A percentile compares a stretch with the other conserved stretches of the same genome.
Evolutionary conservation across 2,797 vertebrate genomes (phyloP).

Genomic region (Eurystomus glaucurus): DNA sequence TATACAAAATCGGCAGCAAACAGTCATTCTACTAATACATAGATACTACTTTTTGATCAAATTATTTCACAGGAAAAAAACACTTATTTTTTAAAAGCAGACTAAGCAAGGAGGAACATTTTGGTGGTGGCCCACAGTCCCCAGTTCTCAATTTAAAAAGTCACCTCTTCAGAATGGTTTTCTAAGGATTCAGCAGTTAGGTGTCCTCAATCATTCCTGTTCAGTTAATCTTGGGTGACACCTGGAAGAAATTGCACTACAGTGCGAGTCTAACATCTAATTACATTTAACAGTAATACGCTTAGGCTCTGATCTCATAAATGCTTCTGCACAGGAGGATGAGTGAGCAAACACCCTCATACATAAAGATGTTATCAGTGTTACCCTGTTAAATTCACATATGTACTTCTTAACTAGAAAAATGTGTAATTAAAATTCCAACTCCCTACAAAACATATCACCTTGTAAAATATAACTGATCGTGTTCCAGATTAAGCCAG

Average conservation of each 20-base stretch:
- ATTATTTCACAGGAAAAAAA: neutral
- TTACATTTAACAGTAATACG: slow-evolving; percentile 49
- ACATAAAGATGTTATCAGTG: neutral
- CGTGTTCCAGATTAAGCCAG: neutral
- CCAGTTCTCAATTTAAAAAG: neutral
- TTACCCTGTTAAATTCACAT: neutral
- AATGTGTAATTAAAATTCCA: neutral
- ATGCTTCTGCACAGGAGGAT: slow-evolving; percentile 5
- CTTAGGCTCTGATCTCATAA: slow-evolving; percentile 54
- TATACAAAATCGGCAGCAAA: neutral
- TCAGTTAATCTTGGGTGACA: slow-evolving; percentile 23
- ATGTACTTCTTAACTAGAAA: neutral
- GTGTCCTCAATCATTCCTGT: neutral
- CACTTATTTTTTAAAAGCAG: neutral
- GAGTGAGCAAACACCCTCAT: neutral
- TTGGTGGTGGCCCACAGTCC: neutral
- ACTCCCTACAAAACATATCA: neutral
- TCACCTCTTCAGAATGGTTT: neutral
- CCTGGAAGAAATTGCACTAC: neutral
- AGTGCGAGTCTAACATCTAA: neutral
- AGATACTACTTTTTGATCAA: neutral
- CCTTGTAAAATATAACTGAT: neutral
- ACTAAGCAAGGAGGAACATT: neutral
- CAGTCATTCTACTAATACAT: neutral
- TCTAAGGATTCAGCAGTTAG: neutral